Conservation (phyloP, 2,113 vertebrate genomes). For the Vireo altiloquus region DNA sequence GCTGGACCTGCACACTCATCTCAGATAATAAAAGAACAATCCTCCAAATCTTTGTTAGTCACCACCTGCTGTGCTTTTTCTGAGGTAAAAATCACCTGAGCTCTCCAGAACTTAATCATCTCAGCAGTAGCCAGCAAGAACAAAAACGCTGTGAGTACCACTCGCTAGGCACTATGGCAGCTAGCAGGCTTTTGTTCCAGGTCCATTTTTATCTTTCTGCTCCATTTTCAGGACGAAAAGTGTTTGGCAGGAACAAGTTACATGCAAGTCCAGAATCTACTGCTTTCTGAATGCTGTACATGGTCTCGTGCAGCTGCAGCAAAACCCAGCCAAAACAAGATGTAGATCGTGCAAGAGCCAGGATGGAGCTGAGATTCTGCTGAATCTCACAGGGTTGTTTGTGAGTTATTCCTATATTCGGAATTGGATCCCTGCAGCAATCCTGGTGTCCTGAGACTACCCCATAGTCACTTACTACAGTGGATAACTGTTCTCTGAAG, state of each 20-base stretch:
- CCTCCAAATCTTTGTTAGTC: background rate
- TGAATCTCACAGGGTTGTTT: background rate
- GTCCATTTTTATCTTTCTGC: slow-evolving; percentile 9
- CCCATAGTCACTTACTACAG: background rate
- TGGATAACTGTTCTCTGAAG: background rate
- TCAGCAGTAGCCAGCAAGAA: slow-evolving; percentile 14
- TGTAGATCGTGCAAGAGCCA: background rate
- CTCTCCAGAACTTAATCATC: slow-evolving; percentile 33
- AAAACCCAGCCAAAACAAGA: slow-evolving; percentile 32
- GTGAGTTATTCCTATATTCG: background rate
- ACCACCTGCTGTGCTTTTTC: background rate
- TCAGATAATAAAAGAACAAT: background rate
- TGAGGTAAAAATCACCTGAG: slow-evolving; percentile 22
- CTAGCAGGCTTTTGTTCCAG: background rate
- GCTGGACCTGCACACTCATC: background rate
- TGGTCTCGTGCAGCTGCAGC: background rate
- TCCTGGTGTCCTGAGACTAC: background rate
- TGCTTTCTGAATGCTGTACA: background rate
- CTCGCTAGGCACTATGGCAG: background rate
- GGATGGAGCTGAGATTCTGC: background rate
- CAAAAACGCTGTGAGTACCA: background rate
- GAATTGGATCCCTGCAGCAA: background rate
- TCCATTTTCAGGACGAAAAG: slow-evolving; percentile 15
- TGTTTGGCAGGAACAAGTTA: slow-evolving; percentile 9
- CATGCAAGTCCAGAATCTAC: background rate